Evolutionary conservation across 92 coral and sea anemone genomes (phyloP).

Genomic region (Muricea muricata): DNA sequence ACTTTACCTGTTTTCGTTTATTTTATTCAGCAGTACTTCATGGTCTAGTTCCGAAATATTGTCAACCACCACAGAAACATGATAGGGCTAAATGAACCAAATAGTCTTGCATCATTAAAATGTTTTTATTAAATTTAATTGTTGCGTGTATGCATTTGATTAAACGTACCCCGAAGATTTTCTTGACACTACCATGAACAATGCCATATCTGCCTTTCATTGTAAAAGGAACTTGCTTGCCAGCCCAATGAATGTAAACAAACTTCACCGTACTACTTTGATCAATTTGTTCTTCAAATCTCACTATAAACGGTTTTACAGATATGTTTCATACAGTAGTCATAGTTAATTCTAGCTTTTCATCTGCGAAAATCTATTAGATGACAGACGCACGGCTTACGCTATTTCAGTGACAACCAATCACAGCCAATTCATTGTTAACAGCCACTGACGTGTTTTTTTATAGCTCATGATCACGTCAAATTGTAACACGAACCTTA

Average conservation of each 20-base stretch:
- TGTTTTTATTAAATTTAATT: too few relatives aligned
- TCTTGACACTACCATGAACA: conserved; percentile 84
- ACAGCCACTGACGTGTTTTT: too few relatives aligned
- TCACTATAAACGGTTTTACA: conserved; percentile 55
- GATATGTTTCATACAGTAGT: too few relatives aligned
- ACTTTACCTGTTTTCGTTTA: conserved; percentile 1
- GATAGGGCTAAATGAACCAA: conserved; percentile 28
- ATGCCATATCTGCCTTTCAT: conserved; percentile 90
- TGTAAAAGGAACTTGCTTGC: conserved; percentile 78
- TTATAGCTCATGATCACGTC: too few relatives aligned
- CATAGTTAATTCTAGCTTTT: too few relatives aligned
- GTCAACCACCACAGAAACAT: conserved; percentile 17
- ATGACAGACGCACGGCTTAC: too few relatives aligned
- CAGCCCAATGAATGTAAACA: conserved; percentile 92
- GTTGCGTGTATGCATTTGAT: too few relatives aligned
- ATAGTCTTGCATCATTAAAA: too few relatives aligned
- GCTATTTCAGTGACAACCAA: too few relatives aligned
- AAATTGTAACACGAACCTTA: too few relatives aligned
- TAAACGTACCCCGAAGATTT: conserved; percentile 78
- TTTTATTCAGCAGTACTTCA: conserved; percentile 4
- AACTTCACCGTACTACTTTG: conserved; percentile 78
- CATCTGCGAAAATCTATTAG: too few relatives aligned
- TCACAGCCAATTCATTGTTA: too few relatives aligned
- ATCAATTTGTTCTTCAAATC: conserved; percentile 78
- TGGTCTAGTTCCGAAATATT: conserved; percentile 13